phyloP scores from a whole-genome alignment of 2,888 invertebrate genomes.

The Trachelus troglodyta region DNA sequence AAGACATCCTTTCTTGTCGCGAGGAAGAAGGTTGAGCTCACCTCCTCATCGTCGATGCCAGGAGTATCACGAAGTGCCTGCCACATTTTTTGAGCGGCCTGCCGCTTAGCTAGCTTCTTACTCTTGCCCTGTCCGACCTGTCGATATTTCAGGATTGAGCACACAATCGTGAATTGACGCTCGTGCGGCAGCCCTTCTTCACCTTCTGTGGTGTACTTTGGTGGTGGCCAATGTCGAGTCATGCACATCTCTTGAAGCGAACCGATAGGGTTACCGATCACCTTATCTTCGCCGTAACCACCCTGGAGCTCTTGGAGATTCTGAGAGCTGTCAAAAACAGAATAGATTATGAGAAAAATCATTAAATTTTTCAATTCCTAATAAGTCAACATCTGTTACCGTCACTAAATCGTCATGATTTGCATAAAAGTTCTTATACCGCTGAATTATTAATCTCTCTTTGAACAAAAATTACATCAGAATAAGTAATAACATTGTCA shows the following conservation, averaged over 20 bases:
- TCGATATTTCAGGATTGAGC: conserved; percentile 85
- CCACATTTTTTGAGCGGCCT: conserved; percentile 96
- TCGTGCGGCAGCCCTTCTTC: conserved; percentile 94
- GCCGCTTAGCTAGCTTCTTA: conserved; percentile 96
- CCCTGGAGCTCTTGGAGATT: conserved; percentile 61
- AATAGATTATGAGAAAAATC: not conserved
- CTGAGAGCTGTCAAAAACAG: conserved; percentile 53
- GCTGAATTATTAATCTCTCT: not conserved
- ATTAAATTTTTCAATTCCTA: not conserved
- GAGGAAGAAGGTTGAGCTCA: conserved; percentile 58
- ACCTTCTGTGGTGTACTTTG: conserved; percentile 89
- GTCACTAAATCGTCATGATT: not conserved
- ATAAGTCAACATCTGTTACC: not conserved
- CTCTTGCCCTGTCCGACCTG: conserved; percentile 92
- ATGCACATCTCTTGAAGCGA: conserved; percentile 96
- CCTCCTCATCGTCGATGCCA: conserved; percentile 81
- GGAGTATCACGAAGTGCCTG: conserved; percentile 83
- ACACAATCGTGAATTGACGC: conserved; percentile 92
- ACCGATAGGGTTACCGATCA: conserved; percentile 94
- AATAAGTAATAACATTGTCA: not conserved
- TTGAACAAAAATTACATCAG: not conserved
- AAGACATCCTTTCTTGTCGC: not conserved
- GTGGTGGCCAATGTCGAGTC: conserved; percentile 95
- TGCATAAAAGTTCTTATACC: not conserved
- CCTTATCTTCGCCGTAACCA: conserved; percentile 76